Percentiles rank a stretch among this genome's conserved stretches.
Conservation (phyloP, 2,113 vertebrate genomes). For the Zosterops lateralis region DNA sequence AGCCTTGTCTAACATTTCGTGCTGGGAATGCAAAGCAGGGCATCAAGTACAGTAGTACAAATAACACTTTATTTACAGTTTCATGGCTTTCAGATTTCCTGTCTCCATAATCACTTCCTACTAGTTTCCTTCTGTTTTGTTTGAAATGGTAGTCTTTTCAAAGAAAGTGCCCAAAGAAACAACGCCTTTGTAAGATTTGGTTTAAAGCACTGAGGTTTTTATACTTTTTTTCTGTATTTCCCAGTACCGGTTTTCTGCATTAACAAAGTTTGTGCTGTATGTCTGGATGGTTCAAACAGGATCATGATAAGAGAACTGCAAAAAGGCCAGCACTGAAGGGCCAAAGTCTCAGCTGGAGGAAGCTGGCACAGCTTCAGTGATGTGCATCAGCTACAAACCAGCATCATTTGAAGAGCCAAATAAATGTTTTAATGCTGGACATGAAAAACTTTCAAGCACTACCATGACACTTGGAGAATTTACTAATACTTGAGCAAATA, state of each 20-base stretch:
- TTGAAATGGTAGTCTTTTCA: slow-evolving; percentile 61
- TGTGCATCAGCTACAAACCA: slow-evolving; percentile 22
- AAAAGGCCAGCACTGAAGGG: slow-evolving; percentile 43
- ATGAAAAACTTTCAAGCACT: neutral
- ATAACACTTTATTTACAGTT: slow-evolving; percentile 65
- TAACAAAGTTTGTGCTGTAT: slow-evolving; percentile 53
- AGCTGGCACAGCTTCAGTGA: slow-evolving; percentile 46
- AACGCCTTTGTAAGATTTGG: slow-evolving; percentile 61
- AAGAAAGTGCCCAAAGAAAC: slow-evolving; percentile 61
- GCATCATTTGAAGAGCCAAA: neutral
- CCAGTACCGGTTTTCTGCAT: slow-evolving; percentile 34
- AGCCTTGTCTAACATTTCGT: slow-evolving; percentile 66
- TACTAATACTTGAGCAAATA: neutral
- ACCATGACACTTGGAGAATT: neutral
- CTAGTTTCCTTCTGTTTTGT: slow-evolving; percentile 62
- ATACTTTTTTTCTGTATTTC: slow-evolving; percentile 58
- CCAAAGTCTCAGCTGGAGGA: slow-evolving; percentile 30
- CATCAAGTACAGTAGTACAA: slow-evolving; percentile 61
- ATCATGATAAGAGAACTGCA: slow-evolving; percentile 50
- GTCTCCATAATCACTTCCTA: slow-evolving; percentile 59
- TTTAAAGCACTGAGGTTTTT: slow-evolving; percentile 57
- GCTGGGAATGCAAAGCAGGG: slow-evolving; percentile 63
- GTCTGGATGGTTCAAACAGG: slow-evolving; percentile 47
- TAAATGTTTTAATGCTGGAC: slow-evolving; percentile 1
- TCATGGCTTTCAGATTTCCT: slow-evolving; percentile 65